A percentile compares a stretch with the other conserved stretches of the same genome.
phyloP scores from a whole-genome alignment of 2,113 vertebrate species.

The Petaurus breviceps region DNA sequence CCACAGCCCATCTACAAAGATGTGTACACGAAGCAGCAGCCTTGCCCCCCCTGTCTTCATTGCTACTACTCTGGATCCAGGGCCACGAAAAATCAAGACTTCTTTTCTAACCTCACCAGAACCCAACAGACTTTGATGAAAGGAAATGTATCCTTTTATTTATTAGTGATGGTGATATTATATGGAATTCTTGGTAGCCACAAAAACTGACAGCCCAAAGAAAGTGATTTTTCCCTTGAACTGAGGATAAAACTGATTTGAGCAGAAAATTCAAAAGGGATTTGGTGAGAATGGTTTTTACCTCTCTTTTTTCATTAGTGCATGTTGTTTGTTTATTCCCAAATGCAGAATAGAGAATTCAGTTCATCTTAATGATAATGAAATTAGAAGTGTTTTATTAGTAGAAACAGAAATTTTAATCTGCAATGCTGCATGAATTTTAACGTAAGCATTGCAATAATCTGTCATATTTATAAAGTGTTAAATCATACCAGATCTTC shows the following conservation, averaged over 20 bases:
- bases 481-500: constrained; percentile 78
- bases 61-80: neutral
- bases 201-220: neutral
- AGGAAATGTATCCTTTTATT: neutral
- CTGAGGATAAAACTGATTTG: neutral
- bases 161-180: neutral
- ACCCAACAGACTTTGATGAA: neutral
- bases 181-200: neutral
- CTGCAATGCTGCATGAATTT: constrained; percentile 44
- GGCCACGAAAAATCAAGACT: neutral
- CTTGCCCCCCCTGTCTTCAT: neutral
- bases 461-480: constrained; percentile 24
- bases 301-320: neutral
- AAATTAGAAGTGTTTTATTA: constrained; percentile 4
- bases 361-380: neutral
- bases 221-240: neutral
- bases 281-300: neutral
- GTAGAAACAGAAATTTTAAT: constrained; percentile 44
- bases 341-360: constrained; percentile 38
- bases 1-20: neutral
- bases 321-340: constrained; percentile 16
- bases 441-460: constrained; percentile 4
- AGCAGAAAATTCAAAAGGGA: neutral
- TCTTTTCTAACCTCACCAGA: neutral
- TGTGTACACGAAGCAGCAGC: neutral